These are phyloP conservation scores for Oplegnathus fasciatus DNA, from an alignment of 2,113 vertebrate species.

Conservation along the genomic window DNA sequence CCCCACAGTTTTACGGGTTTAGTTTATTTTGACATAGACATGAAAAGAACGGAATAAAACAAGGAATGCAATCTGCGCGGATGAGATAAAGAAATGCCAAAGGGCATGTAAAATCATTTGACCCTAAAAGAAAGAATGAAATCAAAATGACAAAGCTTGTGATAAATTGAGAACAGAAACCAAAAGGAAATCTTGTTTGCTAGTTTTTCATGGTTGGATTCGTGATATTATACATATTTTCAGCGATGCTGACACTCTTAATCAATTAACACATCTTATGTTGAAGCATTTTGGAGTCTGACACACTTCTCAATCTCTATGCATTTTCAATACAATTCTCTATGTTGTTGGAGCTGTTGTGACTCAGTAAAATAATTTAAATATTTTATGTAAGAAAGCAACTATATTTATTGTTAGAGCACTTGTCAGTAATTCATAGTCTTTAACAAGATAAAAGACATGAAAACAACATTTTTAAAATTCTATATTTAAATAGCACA, in stretches of 20 bases:
- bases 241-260: conserved; percentile 49
- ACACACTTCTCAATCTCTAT: conserved; percentile 20
- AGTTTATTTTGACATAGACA: conserved; percentile 49
- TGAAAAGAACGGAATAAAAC: conserved; percentile 41
- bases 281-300: conserved; percentile 37
- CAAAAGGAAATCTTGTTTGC: conserved; percentile 63
- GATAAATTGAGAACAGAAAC: conserved; percentile 59
- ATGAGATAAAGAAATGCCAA: conserved; percentile 77
- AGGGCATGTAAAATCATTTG: conserved; percentile 72
- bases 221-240: conserved; percentile 37
- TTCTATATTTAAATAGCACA: neutral
- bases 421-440: conserved; percentile 17
- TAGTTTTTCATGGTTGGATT: conserved; percentile 63
- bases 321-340: neutral
- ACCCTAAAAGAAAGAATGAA: conserved; percentile 73
- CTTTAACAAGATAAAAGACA: neutral
- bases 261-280: conserved; percentile 59
- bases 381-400: conserved; percentile 14
- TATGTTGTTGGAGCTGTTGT: neutral
- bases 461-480: neutral
- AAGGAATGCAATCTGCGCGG: conserved; percentile 54
- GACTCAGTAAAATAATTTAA: conserved; percentile 7
- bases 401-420: conserved; percentile 14
- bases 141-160: conserved; percentile 66
- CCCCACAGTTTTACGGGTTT: conserved; percentile 38